These are phyloP conservation scores for Loxodonta africana DNA, from an alignment of 2,113 vertebrate species.

Conservation along the genomic window DNA sequence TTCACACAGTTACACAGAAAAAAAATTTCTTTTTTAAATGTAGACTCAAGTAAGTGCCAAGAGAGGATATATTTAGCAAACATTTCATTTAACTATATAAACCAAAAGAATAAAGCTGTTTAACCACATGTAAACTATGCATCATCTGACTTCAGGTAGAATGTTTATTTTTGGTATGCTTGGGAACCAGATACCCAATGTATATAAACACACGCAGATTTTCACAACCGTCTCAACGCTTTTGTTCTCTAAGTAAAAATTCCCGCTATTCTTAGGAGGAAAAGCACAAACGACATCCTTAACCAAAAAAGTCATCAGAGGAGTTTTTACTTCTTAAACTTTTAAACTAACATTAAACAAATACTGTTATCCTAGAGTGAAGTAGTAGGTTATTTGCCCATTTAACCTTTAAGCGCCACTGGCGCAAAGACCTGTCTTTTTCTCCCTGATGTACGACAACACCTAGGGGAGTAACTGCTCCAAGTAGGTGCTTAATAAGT, in stretches of 20 bases:
- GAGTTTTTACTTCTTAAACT: conserved; percentile 12
- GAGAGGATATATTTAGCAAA: conserved; percentile 60
- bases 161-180: conserved; percentile 52
- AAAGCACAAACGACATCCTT: conserved; percentile 42
- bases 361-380: neutral
- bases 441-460: neutral
- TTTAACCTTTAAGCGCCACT: neutral
- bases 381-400: neutral
- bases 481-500: neutral
- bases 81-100: conserved; percentile 64
- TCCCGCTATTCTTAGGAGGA: conserved; percentile 44
- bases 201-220: conserved; percentile 67
- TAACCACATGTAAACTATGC: conserved; percentile 42
- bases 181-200: conserved; percentile 55
- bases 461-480: neutral
- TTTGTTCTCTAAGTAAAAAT: conserved; percentile 56
- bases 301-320: neutral
- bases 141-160: conserved; percentile 58
- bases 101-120: conserved; percentile 49
- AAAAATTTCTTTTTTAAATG: neutral
- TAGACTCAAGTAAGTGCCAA: neutral
- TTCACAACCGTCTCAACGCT: conserved; percentile 48
- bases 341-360: conserved; percentile 59
- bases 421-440: neutral
- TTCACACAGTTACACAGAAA: neutral